Percentiles rank a stretch among this genome's conserved stretches.
Evolutionary conservation across 2,797 vertebrate species (phyloP).

Genomic region (Pipistrellus pygmaeus): DNA sequence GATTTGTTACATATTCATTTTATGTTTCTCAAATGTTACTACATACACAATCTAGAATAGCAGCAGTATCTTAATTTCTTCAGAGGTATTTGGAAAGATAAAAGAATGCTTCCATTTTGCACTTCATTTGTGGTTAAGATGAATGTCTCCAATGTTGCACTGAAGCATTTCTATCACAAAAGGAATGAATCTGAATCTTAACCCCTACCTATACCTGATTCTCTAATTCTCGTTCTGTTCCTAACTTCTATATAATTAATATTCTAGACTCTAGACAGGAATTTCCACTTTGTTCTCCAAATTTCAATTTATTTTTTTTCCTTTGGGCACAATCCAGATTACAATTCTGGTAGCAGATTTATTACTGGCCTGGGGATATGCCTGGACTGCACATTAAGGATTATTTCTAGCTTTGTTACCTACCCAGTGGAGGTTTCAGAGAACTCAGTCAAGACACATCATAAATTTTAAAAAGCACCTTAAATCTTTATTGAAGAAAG

Average conservation of each 20-base stretch:
- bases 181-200: background rate
- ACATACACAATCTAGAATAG: background rate
- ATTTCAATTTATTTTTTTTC: constrained; percentile 8
- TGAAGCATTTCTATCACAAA: background rate
- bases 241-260: constrained; percentile 5
- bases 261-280: background rate
- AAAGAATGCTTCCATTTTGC: constrained; percentile 7
- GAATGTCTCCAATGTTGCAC: background rate
- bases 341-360: constrained; percentile 14
- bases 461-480: background rate
- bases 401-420: background rate
- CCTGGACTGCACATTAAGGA: background rate
- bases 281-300: constrained; percentile 15
- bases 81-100: constrained; percentile 13
- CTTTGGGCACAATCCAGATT: background rate
- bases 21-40: constrained; percentile 15
- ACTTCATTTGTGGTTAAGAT: constrained; percentile 25
- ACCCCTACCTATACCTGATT: background rate
- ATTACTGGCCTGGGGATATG: background rate
- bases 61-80: background rate
- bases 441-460: constrained; percentile 21
- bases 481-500: background rate
- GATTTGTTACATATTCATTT: constrained; percentile 2
- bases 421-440: background rate
- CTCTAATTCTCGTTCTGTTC: background rate